Percentiles rank a stretch among this genome's conserved stretches.
Evolutionary conservation across 2,888 invertebrate genomes (phyloP).

Genomic region (Stenichneumon culpator): DNA sequence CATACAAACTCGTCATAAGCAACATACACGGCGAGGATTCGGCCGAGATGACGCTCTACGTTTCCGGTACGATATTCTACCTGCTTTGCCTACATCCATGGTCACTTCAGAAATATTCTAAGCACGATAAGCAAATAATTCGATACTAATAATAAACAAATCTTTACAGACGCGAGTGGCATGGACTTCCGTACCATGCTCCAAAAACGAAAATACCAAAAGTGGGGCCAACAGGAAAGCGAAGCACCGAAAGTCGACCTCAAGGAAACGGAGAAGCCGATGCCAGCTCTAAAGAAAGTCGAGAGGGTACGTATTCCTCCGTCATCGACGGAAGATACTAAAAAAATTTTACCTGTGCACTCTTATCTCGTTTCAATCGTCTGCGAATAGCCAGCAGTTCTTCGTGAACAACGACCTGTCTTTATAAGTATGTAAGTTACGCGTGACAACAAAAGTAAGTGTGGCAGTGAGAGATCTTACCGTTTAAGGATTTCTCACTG

Average conservation of each 20-base stretch:
- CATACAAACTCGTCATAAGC: constrained; percentile 96
- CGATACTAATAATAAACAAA: not conserved
- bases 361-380: constrained; percentile 50
- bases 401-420: constrained; percentile 42
- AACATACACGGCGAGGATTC: constrained; percentile 98
- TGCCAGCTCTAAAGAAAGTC: constrained; percentile 95
- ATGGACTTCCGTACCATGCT: constrained; percentile 99
- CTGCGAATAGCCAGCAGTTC: constrained; percentile 53
- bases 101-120: not conserved
- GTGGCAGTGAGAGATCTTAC: constrained; percentile 23
- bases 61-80: constrained; percentile 90
- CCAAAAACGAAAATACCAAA: constrained; percentile 97
- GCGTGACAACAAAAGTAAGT: constrained; percentile 59
- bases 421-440: constrained; percentile 57
- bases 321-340: not conserved
- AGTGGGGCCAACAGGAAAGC: constrained; percentile 96
- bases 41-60: constrained; percentile 98
- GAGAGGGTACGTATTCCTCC: constrained; percentile 91
- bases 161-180: constrained; percentile 93
- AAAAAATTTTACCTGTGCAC: constrained; percentile 10
- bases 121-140: not conserved
- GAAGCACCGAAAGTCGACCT: constrained; percentile 97
- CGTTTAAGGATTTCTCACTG: not conserved
- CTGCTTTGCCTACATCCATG: not conserved
- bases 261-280: constrained; percentile 95